Percentiles rank a stretch among this genome's conserved stretches.
These are phyloP conservation scores for Cylloceria caligata DNA, from an alignment of 2,888 invertebrate genomes.

Conservation along the genomic window DNA sequence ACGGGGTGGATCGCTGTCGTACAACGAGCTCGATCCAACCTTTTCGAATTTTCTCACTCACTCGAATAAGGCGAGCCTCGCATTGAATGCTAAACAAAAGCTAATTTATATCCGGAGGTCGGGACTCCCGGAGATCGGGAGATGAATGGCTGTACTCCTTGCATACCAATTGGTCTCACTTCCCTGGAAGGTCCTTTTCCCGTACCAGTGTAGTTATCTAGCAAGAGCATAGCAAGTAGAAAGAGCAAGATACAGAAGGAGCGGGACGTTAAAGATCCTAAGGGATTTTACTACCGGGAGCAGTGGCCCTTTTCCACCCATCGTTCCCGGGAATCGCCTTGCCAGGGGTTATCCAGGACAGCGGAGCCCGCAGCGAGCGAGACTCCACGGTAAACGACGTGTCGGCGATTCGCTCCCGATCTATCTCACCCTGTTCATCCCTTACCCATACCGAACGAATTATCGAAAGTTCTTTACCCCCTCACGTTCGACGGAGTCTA, in stretches of 20 bases:
- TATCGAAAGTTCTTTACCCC: conserved; percentile 63
- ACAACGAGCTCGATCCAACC: background rate
- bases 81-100: conserved; percentile 85
- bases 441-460: conserved; percentile 55
- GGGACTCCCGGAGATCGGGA: conserved; percentile 83
- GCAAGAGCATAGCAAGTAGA: conserved; percentile 61
- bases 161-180: conserved; percentile 81
- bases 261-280: conserved; percentile 77
- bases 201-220: conserved; percentile 11
- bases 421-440: conserved; percentile 56
- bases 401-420: conserved; percentile 68
- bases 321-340: conserved; percentile 25
- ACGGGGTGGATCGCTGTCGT: conserved; percentile 6
- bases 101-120: conserved; percentile 84
- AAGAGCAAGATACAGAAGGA: conserved; percentile 43
- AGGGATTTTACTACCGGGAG: conserved; percentile 68
- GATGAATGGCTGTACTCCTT: conserved; percentile 83
- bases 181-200: conserved; percentile 38
- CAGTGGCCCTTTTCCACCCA: conserved; percentile 37
- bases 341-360: conserved; percentile 19
- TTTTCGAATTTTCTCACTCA: conserved; percentile 48
- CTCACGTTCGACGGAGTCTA: conserved; percentile 51
- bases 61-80: conserved; percentile 74
- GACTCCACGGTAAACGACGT: conserved; percentile 66
- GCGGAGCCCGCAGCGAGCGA: conserved; percentile 22